A percentile compares a stretch with the other conserved stretches of the same genome.
phyloP scores from a whole-genome alignment of 2,113 vertebrate species.

The Cyanistes caeruleus region DNA sequence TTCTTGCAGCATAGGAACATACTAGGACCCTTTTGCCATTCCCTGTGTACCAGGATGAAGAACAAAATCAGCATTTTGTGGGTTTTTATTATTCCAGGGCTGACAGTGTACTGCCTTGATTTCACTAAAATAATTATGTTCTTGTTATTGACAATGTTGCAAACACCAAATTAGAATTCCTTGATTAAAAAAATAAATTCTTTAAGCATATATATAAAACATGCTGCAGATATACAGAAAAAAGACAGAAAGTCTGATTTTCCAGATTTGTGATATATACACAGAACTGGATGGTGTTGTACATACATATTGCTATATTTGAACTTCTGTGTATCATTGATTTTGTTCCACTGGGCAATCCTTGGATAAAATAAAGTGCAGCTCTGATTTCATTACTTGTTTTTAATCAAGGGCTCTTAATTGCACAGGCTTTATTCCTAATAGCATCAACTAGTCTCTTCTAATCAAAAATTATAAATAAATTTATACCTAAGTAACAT shows the following conservation, averaged over 20 bases:
- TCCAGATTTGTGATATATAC: background rate
- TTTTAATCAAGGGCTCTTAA: slow-evolving; percentile 54
- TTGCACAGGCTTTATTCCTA: slow-evolving; percentile 23
- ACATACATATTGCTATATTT: background rate
- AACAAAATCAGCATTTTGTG: background rate
- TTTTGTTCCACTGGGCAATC: slow-evolving; percentile 16
- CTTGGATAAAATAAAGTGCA: background rate
- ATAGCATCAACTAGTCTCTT: slow-evolving; percentile 16
- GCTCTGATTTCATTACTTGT: slow-evolving; percentile 22
- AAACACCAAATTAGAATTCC: background rate
- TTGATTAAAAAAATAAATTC: background rate
- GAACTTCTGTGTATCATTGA: background rate
- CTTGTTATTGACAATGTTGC: background rate
- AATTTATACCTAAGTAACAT: background rate
- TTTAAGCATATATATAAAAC: background rate
- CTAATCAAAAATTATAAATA: slow-evolving; percentile 28
- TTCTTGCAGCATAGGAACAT: background rate
- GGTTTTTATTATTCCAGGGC: background rate
- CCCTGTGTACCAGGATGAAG: background rate
- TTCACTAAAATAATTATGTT: background rate
- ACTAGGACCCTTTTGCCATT: background rate
- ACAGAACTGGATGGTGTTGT: background rate
- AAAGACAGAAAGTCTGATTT: background rate
- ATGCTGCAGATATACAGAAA: background rate
- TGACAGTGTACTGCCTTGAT: background rate